Evolutionary conservation across 2,113 vertebrate species (phyloP).

Genomic region (Anhinga anhinga): DNA sequence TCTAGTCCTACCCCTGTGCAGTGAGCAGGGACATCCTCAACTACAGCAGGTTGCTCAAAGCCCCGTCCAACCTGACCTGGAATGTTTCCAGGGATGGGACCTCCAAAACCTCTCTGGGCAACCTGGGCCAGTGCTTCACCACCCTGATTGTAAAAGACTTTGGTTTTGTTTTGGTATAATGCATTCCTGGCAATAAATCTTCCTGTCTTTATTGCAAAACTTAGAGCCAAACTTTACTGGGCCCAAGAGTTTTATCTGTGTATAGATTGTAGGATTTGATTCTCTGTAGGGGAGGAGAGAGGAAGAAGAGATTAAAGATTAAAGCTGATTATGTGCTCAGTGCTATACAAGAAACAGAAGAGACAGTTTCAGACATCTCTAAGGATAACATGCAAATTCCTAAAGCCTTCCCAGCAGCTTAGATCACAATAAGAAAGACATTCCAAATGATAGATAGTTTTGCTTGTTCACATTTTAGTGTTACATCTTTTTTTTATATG

Average conservation of each 20-base stretch:
- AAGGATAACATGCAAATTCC: constrained; percentile 58
- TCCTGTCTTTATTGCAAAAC: background rate
- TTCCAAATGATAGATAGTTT: background rate
- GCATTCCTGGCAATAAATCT: background rate
- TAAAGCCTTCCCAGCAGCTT: constrained; percentile 49
- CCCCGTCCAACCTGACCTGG: too few species aligned
- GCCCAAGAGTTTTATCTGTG: background rate
- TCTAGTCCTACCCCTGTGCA: too few species aligned
- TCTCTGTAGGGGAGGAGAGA: background rate
- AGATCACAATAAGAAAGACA: constrained; percentile 25
- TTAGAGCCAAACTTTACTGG: background rate
- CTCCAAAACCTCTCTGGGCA: too few species aligned
- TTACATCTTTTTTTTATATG: background rate
- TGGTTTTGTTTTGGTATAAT: background rate
- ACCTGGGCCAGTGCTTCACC: too few species aligned
- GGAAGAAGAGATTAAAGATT: constrained; percentile 49
- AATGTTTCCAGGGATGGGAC: too few species aligned
- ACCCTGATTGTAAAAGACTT: too few species aligned
- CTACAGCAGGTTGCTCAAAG: too few species aligned
- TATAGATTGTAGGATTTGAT: constrained; percentile 16
- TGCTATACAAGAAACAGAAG: background rate
- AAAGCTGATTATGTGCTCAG: constrained; percentile 17
- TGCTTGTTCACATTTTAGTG: constrained; percentile 22
- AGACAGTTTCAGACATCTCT: constrained; percentile 33
- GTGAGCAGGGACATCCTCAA: too few species aligned